phyloP scores from a whole-genome alignment of 2,113 vertebrate species.

The Pangasianodon hypophthalmus region DNA sequence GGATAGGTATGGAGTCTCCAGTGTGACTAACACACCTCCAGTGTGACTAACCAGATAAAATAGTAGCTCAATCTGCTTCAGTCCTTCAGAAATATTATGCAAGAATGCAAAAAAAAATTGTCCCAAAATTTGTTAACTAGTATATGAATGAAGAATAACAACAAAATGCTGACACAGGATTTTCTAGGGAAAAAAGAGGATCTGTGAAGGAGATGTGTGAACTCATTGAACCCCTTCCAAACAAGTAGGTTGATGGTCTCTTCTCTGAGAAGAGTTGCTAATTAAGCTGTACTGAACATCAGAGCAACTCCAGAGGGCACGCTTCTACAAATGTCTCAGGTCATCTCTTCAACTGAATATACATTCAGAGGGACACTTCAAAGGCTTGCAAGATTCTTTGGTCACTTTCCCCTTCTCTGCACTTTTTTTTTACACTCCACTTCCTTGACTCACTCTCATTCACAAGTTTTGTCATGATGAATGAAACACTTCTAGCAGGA shows the following conservation, averaged over 20 bases:
- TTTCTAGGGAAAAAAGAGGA: conserved; percentile 15
- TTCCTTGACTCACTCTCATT: conserved; percentile 44
- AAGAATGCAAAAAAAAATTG: not conserved
- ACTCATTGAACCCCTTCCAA: conserved; percentile 40
- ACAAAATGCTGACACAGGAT: conserved; percentile 12
- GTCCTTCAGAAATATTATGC: not conserved
- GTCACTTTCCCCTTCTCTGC: conserved; percentile 6
- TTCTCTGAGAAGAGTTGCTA: conserved; percentile 46
- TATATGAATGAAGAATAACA: not conserved
- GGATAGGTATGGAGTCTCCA: not conserved
- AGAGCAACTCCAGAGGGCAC: conserved; percentile 29
- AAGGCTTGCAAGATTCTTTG: conserved; percentile 44
- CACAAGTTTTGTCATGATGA: conserved; percentile 49
- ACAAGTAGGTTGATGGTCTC: conserved; percentile 23
- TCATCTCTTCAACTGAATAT: conserved; percentile 53
- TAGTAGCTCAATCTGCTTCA: not conserved
- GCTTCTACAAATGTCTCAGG: conserved; percentile 52
- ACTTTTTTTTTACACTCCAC: conserved; percentile 33
- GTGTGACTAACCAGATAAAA: not conserved
- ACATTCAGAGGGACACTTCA: conserved; percentile 54
- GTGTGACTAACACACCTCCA: not conserved
- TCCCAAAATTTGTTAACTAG: not conserved
- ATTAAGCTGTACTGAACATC: conserved; percentile 45
- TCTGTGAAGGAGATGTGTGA: not conserved
- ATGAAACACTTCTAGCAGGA: conserved; percentile 54